Conservation (phyloP, 2,888 invertebrate species). For the Cheilosia impressa region DNA sequence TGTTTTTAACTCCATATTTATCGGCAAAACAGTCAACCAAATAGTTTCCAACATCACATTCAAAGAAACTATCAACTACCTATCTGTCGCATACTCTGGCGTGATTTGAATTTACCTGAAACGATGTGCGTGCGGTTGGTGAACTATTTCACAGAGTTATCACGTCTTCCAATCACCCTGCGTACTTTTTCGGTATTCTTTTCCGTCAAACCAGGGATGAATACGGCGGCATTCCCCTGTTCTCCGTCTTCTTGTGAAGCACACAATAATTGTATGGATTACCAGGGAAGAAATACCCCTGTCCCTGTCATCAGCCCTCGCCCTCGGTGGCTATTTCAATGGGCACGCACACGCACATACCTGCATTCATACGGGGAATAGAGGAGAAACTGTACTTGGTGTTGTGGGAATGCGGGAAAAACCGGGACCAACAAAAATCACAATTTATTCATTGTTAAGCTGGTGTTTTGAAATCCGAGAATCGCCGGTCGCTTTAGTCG, state of each 20-base stretch:
- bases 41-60: no score
- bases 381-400: constrained; percentile 36
- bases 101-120: no score
- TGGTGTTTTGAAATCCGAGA: constrained; percentile 39
- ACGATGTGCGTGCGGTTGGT: no score
- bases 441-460: constrained; percentile 36
- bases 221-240: constrained; percentile 8
- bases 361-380: neutral
- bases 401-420: constrained; percentile 52
- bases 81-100: no score
- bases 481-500: constrained; percentile 41
- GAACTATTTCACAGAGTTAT: no score
- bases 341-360: constrained; percentile 19
- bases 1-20: no score
- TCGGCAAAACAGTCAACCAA: no score
- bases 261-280: constrained; percentile 19
- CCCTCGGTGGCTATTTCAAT: constrained; percentile 17
- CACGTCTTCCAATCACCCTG: constrained; percentile 1
- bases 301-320: constrained; percentile 19
- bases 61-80: no score
- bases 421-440: constrained; percentile 56
- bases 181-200: neutral
- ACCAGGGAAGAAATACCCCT: constrained; percentile 28
- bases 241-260: neutral
- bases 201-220: constrained; percentile 16